Base-by-base conservation (phyloP, 2,113 vertebrate species). In the Brachyistius frenatus region DNA sequence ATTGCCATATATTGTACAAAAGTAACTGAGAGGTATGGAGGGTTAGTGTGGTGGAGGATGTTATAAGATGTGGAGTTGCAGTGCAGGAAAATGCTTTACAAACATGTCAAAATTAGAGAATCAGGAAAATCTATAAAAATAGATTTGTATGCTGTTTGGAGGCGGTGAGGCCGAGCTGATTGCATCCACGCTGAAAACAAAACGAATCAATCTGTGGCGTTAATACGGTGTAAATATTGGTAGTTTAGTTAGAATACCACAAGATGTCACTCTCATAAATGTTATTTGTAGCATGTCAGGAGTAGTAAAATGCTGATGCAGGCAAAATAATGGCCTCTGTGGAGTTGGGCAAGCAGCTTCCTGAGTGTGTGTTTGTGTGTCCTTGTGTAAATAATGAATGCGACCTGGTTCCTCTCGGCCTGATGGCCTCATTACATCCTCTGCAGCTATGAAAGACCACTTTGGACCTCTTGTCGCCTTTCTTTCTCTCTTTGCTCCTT, bases 351-450 rank as follows among this genome's bases (percentile, higher is more conserved):
- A 16, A 66, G 23, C 50, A 35, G 60, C 49, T 78, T 33, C 65
- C 66, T 72, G 66, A 65, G 11, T 32, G 63, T 39, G 52, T 47
- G 35, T 58, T 66, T 56, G 67, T 53, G 49, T 50, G 52, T 65
- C 33, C 58, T 66, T 30, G 57, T 60, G 46, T 87, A 70, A 90
- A 83, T 88, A 90, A 74, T 81, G 35, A 73, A 90, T 86, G 72
- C 0, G 50, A 80, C 69, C 8, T 69, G 78, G 65, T 55, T 58
- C 66, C 85, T 86, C 76, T 32, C 74, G 60, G 70, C 74, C 47
- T 60, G 32, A 85, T 66, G 60, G 54, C 13, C 46, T 37, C 46
- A 73, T 85, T 33, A 56, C 71, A 31, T 49, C 63, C 53, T 69
- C 39, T 62, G 55, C 2, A 60, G 15, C 70, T 68, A 9, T 60